Evolutionary conservation across 1,140 invertebrate genomes (phyloP).

Genomic region (Sarcophaga bullata): DNA sequence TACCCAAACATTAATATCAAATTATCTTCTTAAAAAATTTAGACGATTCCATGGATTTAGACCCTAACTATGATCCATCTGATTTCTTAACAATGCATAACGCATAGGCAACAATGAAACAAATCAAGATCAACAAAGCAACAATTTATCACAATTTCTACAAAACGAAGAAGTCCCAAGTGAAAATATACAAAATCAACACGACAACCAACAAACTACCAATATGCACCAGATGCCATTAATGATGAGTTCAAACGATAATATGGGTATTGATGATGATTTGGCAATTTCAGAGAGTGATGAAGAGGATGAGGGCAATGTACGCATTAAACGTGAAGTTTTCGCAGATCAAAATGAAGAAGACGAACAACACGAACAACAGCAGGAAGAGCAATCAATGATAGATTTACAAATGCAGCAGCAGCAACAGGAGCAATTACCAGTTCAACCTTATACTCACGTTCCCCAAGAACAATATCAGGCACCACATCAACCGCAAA

Average conservation of each 20-base stretch:
- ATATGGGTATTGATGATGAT: slow-evolving; percentile 74
- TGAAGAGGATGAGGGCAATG: slow-evolving; percentile 68
- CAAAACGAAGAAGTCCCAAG: slow-evolving; percentile 31
- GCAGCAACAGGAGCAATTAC: slow-evolving; percentile 30
- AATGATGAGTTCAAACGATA: slow-evolving; percentile 46
- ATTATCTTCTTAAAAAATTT: slow-evolving; percentile 44
- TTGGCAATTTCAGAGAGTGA: slow-evolving; percentile 84
- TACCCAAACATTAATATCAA: not conserved
- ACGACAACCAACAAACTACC: not conserved
- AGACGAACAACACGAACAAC: not conserved
- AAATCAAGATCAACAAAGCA: not conserved
- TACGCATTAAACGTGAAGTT: slow-evolving; percentile 53
- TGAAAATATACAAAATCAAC: not conserved
- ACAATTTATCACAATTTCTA: slow-evolving; percentile 34
- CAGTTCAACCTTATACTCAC: not conserved
- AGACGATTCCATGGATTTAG: slow-evolving; percentile 83
- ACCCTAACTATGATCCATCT: slow-evolving; percentile 88
- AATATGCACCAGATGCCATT: slow-evolving; percentile 48
- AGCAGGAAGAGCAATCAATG: not conserved
- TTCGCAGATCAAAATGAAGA: slow-evolving; percentile 42
- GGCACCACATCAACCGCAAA: not conserved
- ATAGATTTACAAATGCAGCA: slow-evolving; percentile 18
- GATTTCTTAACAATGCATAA: slow-evolving; percentile 74
- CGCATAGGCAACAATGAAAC: slow-evolving; percentile 47
- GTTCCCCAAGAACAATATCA: slow-evolving; percentile 40